Base-by-base conservation (phyloP, 1,140 invertebrate genomes). In the Diabrotica virgifera region DNA sequence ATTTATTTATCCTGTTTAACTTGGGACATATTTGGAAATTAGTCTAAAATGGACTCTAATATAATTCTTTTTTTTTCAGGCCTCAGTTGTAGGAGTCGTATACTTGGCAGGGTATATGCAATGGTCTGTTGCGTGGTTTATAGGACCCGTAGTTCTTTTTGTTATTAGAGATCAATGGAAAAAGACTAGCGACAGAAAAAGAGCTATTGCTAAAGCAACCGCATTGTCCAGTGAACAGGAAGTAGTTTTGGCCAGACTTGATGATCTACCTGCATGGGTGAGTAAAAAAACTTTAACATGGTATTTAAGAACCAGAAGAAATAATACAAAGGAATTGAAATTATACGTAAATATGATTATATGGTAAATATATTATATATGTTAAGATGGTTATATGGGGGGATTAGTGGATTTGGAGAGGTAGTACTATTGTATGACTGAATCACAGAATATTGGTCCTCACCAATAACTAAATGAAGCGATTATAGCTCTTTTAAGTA, bases 211-310 rank as follows among this genome's bases (percentile, higher is more conserved):
- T 35, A 92, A 95, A 80, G 86, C 89, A 10, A 86, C 89, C 12
- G 90, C 91, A 8, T 76, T 89, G 72, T 83, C 86, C 12, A 90
- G 90, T 67, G 94, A 97, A 80, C 94, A 95, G 80, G 89, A 92
- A 70, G 86, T 95, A 24, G 91, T 97, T 62, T 81, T 93, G 53
- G 92, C 89, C 4, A 82, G 90, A 75, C 85, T 97, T 63, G 87
- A 94, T 75, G 94, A 96, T 82, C 81, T 97, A 68, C 94, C 95
- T 6, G 91, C 93, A 12, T 97, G 95, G 95, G 94, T 94, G 78
- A 84, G 82, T 75, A 59, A 46, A 3, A 46, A 46, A 46, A 46
- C 40, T 6, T 8, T 46, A n/a, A 24, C 24, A 24, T 24, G 24
- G 24, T 4, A 24, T 24, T 24, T 24, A 24, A n/a, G 24, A 24